phyloP scores from a whole-genome alignment of 2,888 invertebrate genomes.

The Epistrophe eligans region DNA sequence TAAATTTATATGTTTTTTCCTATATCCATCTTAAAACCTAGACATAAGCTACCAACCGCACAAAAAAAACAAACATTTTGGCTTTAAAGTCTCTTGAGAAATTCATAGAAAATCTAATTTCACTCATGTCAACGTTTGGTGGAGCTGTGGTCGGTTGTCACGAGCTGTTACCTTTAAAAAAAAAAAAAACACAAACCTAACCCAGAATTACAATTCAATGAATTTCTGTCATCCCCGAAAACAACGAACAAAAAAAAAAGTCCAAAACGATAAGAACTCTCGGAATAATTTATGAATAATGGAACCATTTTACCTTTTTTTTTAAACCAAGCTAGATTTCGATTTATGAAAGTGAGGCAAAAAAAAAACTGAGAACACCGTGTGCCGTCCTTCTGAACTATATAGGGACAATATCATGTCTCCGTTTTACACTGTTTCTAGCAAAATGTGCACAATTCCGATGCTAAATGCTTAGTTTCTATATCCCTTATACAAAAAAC shows the following conservation, averaged over 20 bases:
- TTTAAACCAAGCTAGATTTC: slow-evolving; percentile 3
- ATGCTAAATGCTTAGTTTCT: slow-evolving; percentile 35
- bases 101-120: slow-evolving; percentile 37
- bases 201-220: slow-evolving; percentile 7
- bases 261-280: slow-evolving; percentile 54
- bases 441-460: slow-evolving; percentile 49
- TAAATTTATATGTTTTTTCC: slow-evolving; percentile 46
- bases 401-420: background rate
- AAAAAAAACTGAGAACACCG: background rate
- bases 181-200: background rate
- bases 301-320: slow-evolving; percentile 30
- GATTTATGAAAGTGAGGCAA: background rate
- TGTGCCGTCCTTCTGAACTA: background rate
- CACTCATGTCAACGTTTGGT: slow-evolving; percentile 7
- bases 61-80: background rate
- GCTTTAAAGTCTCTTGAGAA: slow-evolving; percentile 29
- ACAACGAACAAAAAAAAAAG: background rate
- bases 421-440: slow-evolving; percentile 20
- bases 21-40: slow-evolving; percentile 10
- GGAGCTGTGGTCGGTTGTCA: slow-evolving; percentile 15
- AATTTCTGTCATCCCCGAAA: slow-evolving; percentile 2
- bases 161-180: slow-evolving; percentile 13
- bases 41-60: background rate
- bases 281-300: slow-evolving; percentile 71
- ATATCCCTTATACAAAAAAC: background rate